Percentiles rank a stretch among this genome's conserved stretches.
Evolutionary conservation across 2,113 vertebrate species (phyloP).

Genomic region (Octodon degus): DNA sequence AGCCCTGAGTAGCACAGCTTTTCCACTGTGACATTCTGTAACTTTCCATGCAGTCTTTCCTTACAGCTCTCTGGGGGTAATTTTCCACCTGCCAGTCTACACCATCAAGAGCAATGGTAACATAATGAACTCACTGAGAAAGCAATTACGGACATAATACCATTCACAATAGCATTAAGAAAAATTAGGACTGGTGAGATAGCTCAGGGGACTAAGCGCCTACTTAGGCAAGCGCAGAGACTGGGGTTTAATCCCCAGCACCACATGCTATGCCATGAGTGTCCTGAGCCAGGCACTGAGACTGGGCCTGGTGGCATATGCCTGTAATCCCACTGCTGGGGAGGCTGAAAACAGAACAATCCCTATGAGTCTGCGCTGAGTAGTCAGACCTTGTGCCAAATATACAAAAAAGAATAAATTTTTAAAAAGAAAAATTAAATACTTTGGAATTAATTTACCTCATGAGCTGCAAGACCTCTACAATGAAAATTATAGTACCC

Average conservation of each 20-base stretch:
- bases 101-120: not conserved
- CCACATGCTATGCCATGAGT: no score
- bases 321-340: no score
- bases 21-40: not conserved
- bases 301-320: no score
- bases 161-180: not conserved
- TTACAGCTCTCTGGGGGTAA: not conserved
- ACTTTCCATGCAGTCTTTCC: slow-evolving; percentile 24
- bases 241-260: no score
- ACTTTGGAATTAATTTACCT: not conserved
- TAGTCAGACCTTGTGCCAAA: no score
- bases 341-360: no score
- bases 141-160: not conserved
- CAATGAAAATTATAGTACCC: not conserved
- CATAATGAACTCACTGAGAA: not conserved
- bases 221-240: no score
- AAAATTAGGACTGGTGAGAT: not conserved
- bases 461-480: not conserved
- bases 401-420: no score
- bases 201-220: no score
- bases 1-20: not conserved
- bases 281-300: no score
- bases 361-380: no score
- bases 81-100: slow-evolving; percentile 14
- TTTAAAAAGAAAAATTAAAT: not conserved